phyloP scores from a whole-genome alignment of 2,797 vertebrate species.

The Lagocephalus sceleratus region DNA sequence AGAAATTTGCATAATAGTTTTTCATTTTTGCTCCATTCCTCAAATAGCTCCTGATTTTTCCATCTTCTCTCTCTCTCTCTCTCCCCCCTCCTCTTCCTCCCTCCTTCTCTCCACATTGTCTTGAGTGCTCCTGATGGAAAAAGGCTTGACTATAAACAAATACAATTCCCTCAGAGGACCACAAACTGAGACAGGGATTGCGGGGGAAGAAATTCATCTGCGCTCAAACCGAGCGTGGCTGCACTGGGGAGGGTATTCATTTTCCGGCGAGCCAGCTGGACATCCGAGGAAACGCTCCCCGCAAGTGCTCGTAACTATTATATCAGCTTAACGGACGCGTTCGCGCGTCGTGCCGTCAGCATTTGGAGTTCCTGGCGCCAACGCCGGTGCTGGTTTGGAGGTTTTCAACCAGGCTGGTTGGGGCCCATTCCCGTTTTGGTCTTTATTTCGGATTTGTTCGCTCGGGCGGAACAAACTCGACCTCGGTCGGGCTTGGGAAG shows the following conservation, averaged over 20 bases:
- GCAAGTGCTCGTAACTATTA: conserved; percentile 11
- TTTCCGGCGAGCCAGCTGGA: conserved; percentile 31
- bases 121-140: conserved; percentile 74
- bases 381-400: too few species aligned
- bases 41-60: conserved; percentile 60
- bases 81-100: conserved; percentile 40
- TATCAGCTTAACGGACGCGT: not conserved
- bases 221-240: conserved; percentile 75
- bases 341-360: too few species aligned
- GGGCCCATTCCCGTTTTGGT: too few species aligned
- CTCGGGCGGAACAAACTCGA: too few species aligned
- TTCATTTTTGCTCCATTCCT: conserved; percentile 77
- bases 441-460: too few species aligned
- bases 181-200: conserved; percentile 81
- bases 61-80: conserved; percentile 32
- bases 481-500: not conserved
- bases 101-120: conserved; percentile 61
- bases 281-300: conserved; percentile 11
- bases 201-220: conserved; percentile 88
- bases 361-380: too few species aligned
- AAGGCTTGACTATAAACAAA: conserved; percentile 92
- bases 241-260: conserved; percentile 45
- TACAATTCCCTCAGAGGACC: conserved; percentile 85
- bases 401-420: too few species aligned
- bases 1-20: conserved; percentile 96